Base-by-base conservation (phyloP, 2,888 invertebrate genomes). In the Heliothis peltigera region DNA sequence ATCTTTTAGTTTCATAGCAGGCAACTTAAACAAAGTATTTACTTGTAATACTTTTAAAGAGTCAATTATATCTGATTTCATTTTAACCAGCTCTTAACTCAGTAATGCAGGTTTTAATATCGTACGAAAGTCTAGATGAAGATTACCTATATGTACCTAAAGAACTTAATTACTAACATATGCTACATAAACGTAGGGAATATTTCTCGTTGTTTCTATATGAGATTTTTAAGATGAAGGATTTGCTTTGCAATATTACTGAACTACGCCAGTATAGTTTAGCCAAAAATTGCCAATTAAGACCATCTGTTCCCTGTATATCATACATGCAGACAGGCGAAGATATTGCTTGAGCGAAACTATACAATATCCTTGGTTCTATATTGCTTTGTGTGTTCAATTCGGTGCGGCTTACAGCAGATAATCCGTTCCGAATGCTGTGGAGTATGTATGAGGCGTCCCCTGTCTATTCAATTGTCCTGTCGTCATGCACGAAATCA, bases 381-480 rank as follows among this genome's bases (percentile, higher is more conserved):
- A 46, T 51, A 62, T 42, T 35, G 70, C 21, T 25, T 52, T 22
- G 21, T 18, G 51, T 65, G 55, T 70, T 62, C 58, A 19, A 62
- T 44, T 66, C 47, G 32, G 53, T 35, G 35, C 53, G 65, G 62
- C 65, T 72, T 75, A 66, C 64, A 43, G 35, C 39, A 53, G 47
- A 53, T 68, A 71, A 77, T 79, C 72, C 54, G 42, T 7, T 21
- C 46, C 53, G 18, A 58, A 62, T 48, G 32, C 28, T 49, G 35
- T 21, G 55, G 57, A 51, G 43, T n/a, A 53, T 53, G 43, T 32
- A 53, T 18, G 55, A 53, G 22, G 52, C 44, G 47, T 32, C 54
- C 39, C 10, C 35, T 74, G 77, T 63, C 47, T 71, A 65, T 65
- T 70, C 66, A 49, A 57, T 62, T 76, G 39, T 46, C n/a, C 35